Conservation (phyloP, 2,888 invertebrate species). For the Carterocephalus palaemon region DNA sequence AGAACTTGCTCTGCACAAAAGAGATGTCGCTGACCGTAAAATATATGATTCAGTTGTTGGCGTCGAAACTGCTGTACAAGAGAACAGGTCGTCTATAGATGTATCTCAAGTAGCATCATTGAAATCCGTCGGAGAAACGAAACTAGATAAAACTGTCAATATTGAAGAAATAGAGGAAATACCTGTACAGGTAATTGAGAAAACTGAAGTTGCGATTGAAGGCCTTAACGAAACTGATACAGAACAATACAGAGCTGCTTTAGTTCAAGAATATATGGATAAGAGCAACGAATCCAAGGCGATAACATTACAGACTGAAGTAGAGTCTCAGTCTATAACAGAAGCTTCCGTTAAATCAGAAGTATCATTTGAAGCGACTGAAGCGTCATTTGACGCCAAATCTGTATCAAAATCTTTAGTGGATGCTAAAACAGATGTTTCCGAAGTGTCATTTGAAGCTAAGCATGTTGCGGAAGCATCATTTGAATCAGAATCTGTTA, state of each 20-base stretch:
- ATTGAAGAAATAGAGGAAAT: slow-evolving; percentile 13
- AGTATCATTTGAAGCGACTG: neutral
- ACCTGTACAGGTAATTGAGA: slow-evolving; percentile 15
- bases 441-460: slow-evolving; percentile 5
- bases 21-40: slow-evolving; percentile 18
- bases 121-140: slow-evolving; percentile 15
- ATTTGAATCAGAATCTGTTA: slow-evolving; percentile 4
- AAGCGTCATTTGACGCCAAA: slow-evolving; percentile 9
- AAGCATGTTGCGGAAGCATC: slow-evolving; percentile 2
- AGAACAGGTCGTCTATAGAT: slow-evolving; percentile 8
- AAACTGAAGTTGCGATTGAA: slow-evolving; percentile 18
- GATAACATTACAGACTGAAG: slow-evolving; percentile 1
- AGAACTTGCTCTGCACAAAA: slow-evolving; percentile 14
- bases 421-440: no score
- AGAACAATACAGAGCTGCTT: slow-evolving; percentile 4
- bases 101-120: slow-evolving; percentile 16
- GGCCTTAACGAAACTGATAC: slow-evolving; percentile 15
- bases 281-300: slow-evolving; percentile 6
- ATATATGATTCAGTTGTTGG: slow-evolving; percentile 24
- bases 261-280: slow-evolving; percentile 1
- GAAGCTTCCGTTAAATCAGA: neutral
- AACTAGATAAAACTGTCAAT: slow-evolving; percentile 11
- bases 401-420: no score
- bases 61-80: slow-evolving; percentile 27
- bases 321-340: neutral